A percentile compares a stretch with the other conserved stretches of the same genome.
Conservation (phyloP, 2,888 invertebrate genomes). For the Ophioninae sp. region DNA sequence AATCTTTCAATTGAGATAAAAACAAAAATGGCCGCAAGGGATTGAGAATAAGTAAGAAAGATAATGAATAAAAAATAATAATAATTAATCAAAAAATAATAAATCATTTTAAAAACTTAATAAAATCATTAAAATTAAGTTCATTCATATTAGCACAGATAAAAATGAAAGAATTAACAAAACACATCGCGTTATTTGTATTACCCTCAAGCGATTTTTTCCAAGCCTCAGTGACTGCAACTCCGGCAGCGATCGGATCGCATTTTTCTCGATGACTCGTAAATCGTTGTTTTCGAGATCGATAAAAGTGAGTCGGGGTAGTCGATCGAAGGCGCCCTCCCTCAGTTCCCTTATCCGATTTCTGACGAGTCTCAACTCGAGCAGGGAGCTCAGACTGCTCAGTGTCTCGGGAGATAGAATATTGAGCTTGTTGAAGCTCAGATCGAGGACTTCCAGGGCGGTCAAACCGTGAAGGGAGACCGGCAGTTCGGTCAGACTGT, state of each 20-base stretch:
- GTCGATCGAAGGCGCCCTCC: conserved; percentile 87
- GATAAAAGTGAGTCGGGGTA: conserved; percentile 87
- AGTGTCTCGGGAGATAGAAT: conserved; percentile 87
- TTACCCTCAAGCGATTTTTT: conserved; percentile 87
- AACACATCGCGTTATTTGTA: not conserved
- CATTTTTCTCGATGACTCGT: conserved; percentile 87
- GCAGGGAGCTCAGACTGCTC: conserved; percentile 86
- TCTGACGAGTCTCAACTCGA: conserved; percentile 87
- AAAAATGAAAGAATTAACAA: not conserved
- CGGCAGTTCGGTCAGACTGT: conserved; percentile 88
- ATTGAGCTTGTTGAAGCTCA: conserved; percentile 90
- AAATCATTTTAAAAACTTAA: no score
- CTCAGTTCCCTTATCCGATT: conserved; percentile 88
- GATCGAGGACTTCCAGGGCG: conserved; percentile 87
- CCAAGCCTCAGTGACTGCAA: conserved; percentile 86
- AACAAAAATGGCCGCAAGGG: no score
- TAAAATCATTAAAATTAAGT: no score
- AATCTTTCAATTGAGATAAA: no score
- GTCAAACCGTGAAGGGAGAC: conserved; percentile 86
- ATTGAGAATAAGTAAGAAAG: no score
- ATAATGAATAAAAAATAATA: no score
- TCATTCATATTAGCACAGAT: not conserved
- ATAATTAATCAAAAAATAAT: no score
- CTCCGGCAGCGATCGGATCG: conserved; percentile 87
- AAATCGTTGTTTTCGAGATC: conserved; percentile 92